A percentile compares a stretch with the other conserved stretches of the same genome.
phyloP scores from a whole-genome alignment of 2,797 vertebrate species.

The Lindbergichthys nudifrons region DNA sequence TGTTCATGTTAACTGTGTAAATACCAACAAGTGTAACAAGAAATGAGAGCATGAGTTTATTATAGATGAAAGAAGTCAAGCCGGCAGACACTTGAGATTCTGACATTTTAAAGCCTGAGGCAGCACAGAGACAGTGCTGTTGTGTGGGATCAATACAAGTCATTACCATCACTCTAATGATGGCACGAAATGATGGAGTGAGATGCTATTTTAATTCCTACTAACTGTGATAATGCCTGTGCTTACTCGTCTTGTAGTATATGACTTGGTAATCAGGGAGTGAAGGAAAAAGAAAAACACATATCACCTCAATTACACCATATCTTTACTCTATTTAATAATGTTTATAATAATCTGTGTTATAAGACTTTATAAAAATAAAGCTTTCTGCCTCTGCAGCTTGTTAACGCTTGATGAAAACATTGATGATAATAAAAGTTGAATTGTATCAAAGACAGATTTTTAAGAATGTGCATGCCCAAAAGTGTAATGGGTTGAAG shows the following conservation, averaged over 20 bases:
- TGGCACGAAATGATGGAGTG: conserved; percentile 23
- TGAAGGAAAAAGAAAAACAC: not conserved
- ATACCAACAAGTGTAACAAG: conserved; percentile 7
- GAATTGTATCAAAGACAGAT: no score
- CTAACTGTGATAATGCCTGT: conserved; percentile 11
- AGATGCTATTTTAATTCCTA: conserved; percentile 19
- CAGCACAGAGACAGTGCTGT: conserved; percentile 25
- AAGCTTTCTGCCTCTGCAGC: no score
- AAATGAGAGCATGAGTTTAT: conserved; percentile 44
- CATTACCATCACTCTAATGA: conserved; percentile 43
- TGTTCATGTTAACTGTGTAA: conserved; percentile 2
- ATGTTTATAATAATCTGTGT: no score
- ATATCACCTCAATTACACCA: not conserved
- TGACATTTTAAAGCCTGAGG: conserved; percentile 46
- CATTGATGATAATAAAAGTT: no score
- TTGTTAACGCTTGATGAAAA: not conserved
- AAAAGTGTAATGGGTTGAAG: conserved; percentile 1
- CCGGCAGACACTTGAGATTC: conserved; percentile 32
- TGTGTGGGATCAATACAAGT: conserved; percentile 46
- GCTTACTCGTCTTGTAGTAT: not conserved
- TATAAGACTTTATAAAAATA: not conserved
- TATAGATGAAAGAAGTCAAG: conserved; percentile 42
- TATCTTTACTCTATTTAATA: not conserved
- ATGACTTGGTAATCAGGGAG: not conserved
- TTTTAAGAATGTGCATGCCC: not conserved